These are phyloP conservation scores for Setipinna tenuifilis DNA, from an alignment of 2,797 vertebrate species.

Conservation along the genomic window DNA sequence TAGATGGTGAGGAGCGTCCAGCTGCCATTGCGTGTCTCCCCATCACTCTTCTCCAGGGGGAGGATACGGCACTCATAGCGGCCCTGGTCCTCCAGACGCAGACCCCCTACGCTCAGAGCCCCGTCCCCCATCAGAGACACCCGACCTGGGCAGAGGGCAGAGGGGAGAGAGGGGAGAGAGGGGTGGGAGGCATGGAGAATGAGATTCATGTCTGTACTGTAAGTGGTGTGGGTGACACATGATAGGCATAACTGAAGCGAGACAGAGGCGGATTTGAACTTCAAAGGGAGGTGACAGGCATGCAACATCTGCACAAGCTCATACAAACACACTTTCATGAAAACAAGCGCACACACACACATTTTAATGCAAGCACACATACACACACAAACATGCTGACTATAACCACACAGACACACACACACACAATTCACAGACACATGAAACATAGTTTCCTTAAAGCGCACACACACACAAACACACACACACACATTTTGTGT, in stretches of 20 bases:
- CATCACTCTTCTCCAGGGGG: constrained; percentile 79
- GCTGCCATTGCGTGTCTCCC: constrained; percentile 84
- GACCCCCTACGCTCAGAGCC: constrained; percentile 78
- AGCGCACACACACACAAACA: background rate
- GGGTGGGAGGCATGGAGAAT: too few species aligned
- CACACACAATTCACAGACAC: background rate
- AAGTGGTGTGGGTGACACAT: background rate
- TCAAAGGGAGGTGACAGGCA: background rate
- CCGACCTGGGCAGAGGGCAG: constrained; percentile 74
- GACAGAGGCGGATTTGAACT: background rate
- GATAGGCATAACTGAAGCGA: background rate
- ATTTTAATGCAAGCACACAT: background rate
- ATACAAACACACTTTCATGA: background rate
- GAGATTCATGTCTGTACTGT: background rate
- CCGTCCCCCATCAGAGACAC: constrained; percentile 81
- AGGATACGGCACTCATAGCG: constrained; percentile 90
- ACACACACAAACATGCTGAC: background rate
- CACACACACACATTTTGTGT: background rate
- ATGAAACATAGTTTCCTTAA: background rate
- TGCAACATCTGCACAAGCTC: background rate
- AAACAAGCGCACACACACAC: background rate
- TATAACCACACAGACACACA: background rate
- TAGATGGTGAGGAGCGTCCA: constrained; percentile 88
- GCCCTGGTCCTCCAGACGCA: constrained; percentile 86
- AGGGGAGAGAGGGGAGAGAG: too few species aligned